Evolutionary conservation across 2,797 vertebrate genomes (phyloP), one percentile per base, ranked within the genome.

Genomic region (Pempheris klunzingeri): DNA sequence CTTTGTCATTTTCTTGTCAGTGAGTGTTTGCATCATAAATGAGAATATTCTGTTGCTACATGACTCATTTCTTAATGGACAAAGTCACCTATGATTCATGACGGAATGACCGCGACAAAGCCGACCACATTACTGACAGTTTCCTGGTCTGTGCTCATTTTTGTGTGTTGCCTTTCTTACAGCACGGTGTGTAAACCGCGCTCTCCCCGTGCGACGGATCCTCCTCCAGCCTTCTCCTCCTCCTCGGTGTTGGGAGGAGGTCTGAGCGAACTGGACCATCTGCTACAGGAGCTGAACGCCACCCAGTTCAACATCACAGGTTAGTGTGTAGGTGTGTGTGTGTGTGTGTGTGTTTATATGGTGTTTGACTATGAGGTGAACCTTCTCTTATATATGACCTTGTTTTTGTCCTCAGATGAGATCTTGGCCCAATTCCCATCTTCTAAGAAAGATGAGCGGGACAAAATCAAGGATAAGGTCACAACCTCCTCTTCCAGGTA

Each of bases 251-350:
- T 97, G 72, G 97, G 97, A 14, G 96, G 96, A 24, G 97, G 97
- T 18, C 95, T 98, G 53, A 97, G 95, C 50, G 97, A 98, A 64
- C 93, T 98, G 74, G 97, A 98, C 73, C 96, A 97, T 74, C 90
- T 98, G 71, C 88, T 98, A 46, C 96, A 97, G 85, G 97, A 98
- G 90, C 96, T 98, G 55, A 97, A 97, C 6, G 96, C 96, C 58
- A 97, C 97, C 18, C 97, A 98, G 90, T 97, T 97, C 89, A 97
- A 97, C 93, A 98, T 98, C 84, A 97, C 97, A 90, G 97, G 97
- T 97, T 2, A 32, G 84, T 69, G 39, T 50, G 46, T 49, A 61
- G 32, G 18, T 53, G 14, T 71, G 15, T 58, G 34, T 63, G 62
- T 62, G 9, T 70, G 30, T 60, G 7, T 67, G 22, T 38, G 22